Percentiles rank a stretch among this genome's conserved stretches.
Conservation (phyloP, 2,888 invertebrate species). For the Salpingus planirostris region DNA sequence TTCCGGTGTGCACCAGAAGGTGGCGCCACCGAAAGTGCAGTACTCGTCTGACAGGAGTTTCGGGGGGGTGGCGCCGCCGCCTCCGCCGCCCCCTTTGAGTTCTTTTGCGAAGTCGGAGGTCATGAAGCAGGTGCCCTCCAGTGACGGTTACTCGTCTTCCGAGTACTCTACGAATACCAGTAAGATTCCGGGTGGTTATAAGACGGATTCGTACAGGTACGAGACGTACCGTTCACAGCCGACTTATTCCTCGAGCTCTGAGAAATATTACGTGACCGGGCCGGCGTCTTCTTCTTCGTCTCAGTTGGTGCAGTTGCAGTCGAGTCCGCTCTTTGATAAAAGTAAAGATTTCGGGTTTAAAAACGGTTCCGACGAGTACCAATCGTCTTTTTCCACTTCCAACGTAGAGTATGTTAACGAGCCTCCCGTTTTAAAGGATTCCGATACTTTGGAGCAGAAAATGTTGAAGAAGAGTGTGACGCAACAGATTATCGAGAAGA, state of each 20-base stretch:
- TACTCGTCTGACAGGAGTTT: no score
- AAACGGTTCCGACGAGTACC: constrained; percentile 30
- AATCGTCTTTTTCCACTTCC: constrained; percentile 28
- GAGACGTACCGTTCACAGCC: constrained; percentile 35
- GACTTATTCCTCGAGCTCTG: constrained; percentile 29
- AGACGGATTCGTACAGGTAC: constrained; percentile 36
- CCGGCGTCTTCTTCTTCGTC: no score
- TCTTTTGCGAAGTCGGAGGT: no score
- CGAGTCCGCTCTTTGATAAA: constrained; percentile 23
- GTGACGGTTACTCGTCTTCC: constrained; percentile 32
- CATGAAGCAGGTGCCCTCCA: constrained; percentile 9
- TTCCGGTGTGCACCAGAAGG: no score
- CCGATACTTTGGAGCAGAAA: constrained; percentile 54
- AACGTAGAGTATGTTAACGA: constrained; percentile 35
- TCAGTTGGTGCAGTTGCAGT: constrained; percentile 6
- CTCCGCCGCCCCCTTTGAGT: constrained; percentile 1
- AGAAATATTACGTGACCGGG: constrained; percentile 35
- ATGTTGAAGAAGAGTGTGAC: constrained; percentile 60
- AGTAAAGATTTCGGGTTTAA: constrained; percentile 27
- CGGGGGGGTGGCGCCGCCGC: constrained; percentile 1
- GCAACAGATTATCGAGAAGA: constrained; percentile 59
- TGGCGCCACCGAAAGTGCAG: no score
- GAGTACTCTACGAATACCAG: constrained; percentile 35
- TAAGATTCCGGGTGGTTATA: constrained; percentile 38
- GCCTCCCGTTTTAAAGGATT: constrained; percentile 39